Conservation (phyloP, 2,888 invertebrate species). For the Strigamia maritima region DNA sequence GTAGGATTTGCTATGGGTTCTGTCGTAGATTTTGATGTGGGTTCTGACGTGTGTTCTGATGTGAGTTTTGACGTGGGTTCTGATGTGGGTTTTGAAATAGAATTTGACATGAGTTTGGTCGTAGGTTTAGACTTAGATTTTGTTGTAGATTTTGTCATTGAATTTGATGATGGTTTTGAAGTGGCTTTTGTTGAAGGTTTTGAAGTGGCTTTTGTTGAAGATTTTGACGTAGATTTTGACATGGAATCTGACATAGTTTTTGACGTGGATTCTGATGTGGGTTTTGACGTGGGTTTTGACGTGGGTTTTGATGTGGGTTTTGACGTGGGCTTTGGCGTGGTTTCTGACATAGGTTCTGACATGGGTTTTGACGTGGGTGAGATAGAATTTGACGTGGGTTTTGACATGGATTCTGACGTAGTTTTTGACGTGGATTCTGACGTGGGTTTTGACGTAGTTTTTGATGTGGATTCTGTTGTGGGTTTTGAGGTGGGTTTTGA, state of each 20-base stretch:
- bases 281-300: background rate
- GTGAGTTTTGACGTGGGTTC: background rate
- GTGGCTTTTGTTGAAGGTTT: too few relatives aligned
- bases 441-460: background rate
- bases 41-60: background rate
- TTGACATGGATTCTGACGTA: background rate
- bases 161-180: too few relatives aligned
- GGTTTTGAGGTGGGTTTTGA: background rate
- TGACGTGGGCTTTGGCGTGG: background rate
- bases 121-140: background rate
- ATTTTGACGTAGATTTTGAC: background rate
- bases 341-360: background rate
- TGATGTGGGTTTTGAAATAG: background rate
- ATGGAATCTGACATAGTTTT: background rate
- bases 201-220: background rate
- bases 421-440: background rate
- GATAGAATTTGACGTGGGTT: too few relatives aligned
- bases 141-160: too few relatives aligned
- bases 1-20: background rate
- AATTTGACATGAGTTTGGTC: background rate
- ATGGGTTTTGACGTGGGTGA: background rate
- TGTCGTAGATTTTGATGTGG: background rate
- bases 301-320: background rate
- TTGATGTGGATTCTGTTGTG: background rate
- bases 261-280: background rate